Percentiles rank a stretch among this genome's conserved stretches.
Conservation (phyloP, 2,888 invertebrate genomes). For the Temnothorax ravouxi region DNA sequence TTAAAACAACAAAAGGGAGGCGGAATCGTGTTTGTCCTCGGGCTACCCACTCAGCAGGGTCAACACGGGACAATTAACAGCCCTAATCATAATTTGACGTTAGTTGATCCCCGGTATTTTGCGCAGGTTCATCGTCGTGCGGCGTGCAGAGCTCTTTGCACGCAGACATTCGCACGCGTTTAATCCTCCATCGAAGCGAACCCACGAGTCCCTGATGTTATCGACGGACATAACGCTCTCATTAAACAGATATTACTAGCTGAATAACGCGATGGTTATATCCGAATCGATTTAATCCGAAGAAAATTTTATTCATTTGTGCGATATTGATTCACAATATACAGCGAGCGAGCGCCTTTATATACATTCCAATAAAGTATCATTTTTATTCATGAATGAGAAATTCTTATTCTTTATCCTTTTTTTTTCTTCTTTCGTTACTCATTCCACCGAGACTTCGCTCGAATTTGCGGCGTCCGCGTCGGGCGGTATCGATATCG, state of each 20-base stretch:
- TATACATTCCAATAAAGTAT: not conserved
- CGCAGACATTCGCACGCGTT: not conserved
- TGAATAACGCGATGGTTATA: not conserved
- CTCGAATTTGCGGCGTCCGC: not conserved
- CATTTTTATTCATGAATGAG: not conserved
- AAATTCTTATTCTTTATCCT: no score
- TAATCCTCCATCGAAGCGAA: slow-evolving; percentile 1
- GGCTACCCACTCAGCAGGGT: slow-evolving; percentile 81
- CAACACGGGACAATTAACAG: slow-evolving; percentile 83
- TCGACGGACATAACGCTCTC: not conserved
- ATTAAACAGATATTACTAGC: not conserved
- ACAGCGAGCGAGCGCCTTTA: not conserved
- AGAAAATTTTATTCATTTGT: not conserved
- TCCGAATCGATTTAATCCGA: not conserved
- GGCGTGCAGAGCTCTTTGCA: not conserved
- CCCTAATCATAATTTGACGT: slow-evolving; percentile 81
- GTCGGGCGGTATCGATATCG: not conserved
- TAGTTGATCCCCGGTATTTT: slow-evolving; percentile 74
- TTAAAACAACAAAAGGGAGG: slow-evolving; percentile 82
- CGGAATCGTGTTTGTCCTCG: slow-evolving; percentile 77
- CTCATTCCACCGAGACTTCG: not conserved
- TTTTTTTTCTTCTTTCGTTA: not conserved
- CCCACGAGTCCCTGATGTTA: not conserved
- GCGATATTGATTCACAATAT: not conserved
- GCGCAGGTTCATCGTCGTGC: slow-evolving; percentile 70